Base-by-base conservation (phyloP, 2,797 vertebrate species). In the Potorous gilbertii region DNA sequence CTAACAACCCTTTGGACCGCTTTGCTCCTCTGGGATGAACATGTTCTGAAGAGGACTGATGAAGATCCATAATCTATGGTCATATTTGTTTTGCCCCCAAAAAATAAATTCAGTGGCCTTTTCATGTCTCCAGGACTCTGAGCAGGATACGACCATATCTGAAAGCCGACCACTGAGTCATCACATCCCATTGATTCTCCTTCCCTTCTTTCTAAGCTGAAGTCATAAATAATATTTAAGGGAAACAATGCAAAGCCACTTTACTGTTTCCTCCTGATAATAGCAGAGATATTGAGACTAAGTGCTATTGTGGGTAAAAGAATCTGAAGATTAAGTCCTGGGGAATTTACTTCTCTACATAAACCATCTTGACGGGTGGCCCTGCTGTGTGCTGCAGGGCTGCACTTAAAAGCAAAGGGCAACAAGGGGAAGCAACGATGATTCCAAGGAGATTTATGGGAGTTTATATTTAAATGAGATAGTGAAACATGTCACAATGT, bases 391-490 rank as follows among this genome's bases (percentile, higher is more conserved):
- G 50, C 27, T 91, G 11, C 56, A 92, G 16, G 34, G 46, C 54
- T 59, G 66, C 92, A 66, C 90, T 92, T 92, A 90, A 95, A 97
- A 94, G 24, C 55, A 55, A 92, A 27, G 66, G 87, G 21, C 87
- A 93, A 56, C 57, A 1, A 3, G 27, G 31, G 4, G 54, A 46
- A 90, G 50, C 0, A 91, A 94, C 29, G 55, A 40, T 81, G 46
- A 87, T 5, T 95, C 56, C 92, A 96, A 90, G 93, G 91, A 81
- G 46, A 95, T 2, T 94, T 81, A 59, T 0, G 0, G 21, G 95
- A 59, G 81, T 56, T 56, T 52, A 31, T 21, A 94, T 93, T 98
- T 87, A 97, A 95, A 94, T 94, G 24, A 96, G 90, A 93, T 90
- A 40, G 93, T 96, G 96, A 97, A 96, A 97, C 56, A 90, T 9